Evolutionary conservation across 1,140 invertebrate genomes (phyloP), one percentile per base, ranked within the genome.

Genomic region (Alviniconcha marisindica): DNA sequence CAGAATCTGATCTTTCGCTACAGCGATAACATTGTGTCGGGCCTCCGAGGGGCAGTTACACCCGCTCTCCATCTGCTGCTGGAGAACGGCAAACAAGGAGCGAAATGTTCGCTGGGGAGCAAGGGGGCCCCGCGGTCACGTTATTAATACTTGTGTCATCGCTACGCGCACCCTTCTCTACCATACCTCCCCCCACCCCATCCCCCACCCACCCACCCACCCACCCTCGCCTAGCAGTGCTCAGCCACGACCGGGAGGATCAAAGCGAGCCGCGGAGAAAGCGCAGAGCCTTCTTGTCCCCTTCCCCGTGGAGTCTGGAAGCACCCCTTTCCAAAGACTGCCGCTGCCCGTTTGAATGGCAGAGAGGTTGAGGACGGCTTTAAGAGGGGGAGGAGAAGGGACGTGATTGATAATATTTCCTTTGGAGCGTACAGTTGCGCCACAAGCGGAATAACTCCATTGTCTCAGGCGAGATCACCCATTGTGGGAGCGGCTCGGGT

Each of bases 1-100:
- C 78, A 80, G 78, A 80, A 60, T 80, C 31, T 33, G 78, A 80
- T 80, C 56, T 80, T 66, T 80, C 78, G 40, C 78, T 66, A 80
- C 78, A 80, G 51, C 78, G 78, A 42, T 66, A 80, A 80, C 78
- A 80, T 80, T 80, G 78, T 66, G 42, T 7, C 78, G n/a, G 60
- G 36, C 69, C 78, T 80, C 78, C 14, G 56, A 28, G 78, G 78
- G 78, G 56, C 56, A 60, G 78, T 80, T 80, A 80, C 15, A 5
- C 54, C 40, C 78, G 51, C 40, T 63, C 78, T 80, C 78, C 78
- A 80, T 80, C 78, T 80, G 78, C 78, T 80, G 60, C n/a, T 33
- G 51, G 36, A 66, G 60, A 66, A 33, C 33, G 31, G 51, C 78
- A 80, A 80, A 80, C 78, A 80, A 80, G 78, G 31, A 54, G 33